Base-by-base conservation (phyloP, 2,888 invertebrate species). In the Bombylius discolor region DNA sequence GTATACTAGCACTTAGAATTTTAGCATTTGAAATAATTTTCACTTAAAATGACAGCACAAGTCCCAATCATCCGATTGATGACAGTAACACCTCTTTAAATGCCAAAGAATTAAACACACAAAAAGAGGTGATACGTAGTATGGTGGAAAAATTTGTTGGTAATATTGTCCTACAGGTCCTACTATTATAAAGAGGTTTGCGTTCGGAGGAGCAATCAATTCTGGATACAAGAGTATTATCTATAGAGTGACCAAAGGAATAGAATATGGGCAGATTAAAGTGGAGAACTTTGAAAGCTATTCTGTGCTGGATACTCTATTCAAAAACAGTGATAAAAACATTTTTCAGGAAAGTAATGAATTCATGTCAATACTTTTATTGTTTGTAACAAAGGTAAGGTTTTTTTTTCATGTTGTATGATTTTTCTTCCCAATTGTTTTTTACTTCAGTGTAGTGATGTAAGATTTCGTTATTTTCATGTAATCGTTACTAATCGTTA, bases 121-220 rank as follows among this genome's bases (percentile, higher is more conserved):
- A 89, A 64, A 76, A 86, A 62, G 91, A 91, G 70, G 88, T 89
- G 48, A 75, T 89, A 42, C 77, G 89, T 58, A 82, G 87, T 34
- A 88, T 88, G 83, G 73, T 91, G 58, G 74, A 90, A 63, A 74
- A 74, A 67, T 74, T 73, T 62, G 68, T 74, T 53, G 68, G 68
- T 63, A 66, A 68, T 49, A 64, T 62, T 53, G 70, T 61, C 71
- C n/a, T n/a, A n/a, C n/a, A n/a, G n/a, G 64, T 71, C 60, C 61
- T 73, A 59, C 61, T 73, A 63, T 63, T 73, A 49, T 68, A 68
- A 62, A 49, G 52, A 47, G 39, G 48, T 36, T 42, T 42, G 8
- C 23, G 23, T 23, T 23, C 23, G 23, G 23, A 23, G 23, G 3
- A 23, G 23, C 23, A 23, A 23, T 56, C 60, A 36, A 60, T 67